Percentiles rank a stretch among this genome's conserved stretches.
These are phyloP conservation scores for Morpho helenor DNA, from an alignment of 2,888 invertebrate species.

Conservation along the genomic window DNA sequence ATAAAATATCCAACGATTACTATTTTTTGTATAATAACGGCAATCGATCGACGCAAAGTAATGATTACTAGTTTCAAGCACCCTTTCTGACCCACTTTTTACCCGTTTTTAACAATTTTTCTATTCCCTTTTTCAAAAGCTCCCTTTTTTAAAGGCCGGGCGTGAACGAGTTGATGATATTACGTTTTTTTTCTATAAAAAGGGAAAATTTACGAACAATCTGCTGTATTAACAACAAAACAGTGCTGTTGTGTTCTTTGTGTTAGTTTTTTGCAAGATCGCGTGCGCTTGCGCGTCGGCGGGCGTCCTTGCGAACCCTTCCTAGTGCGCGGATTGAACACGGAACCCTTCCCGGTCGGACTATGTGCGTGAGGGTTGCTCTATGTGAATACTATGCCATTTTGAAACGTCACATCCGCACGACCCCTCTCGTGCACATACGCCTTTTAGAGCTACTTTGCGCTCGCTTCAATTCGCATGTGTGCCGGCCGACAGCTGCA, in stretches of 20 bases:
- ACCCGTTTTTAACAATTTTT: slow-evolving; percentile 73
- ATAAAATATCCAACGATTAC: slow-evolving; percentile 13
- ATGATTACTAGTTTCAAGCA: slow-evolving; percentile 77
- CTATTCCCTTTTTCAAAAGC: slow-evolving; percentile 66
- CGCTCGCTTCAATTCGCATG: slow-evolving; percentile 73
- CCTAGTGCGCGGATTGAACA: slow-evolving; percentile 63
- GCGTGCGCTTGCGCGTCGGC: slow-evolving; percentile 79
- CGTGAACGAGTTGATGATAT: slow-evolving; percentile 80
- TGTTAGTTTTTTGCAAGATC: slow-evolving; percentile 71
- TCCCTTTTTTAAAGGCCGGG: slow-evolving; percentile 73
- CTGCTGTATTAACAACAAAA: slow-evolving; percentile 76
- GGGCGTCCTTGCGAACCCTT: slow-evolving; percentile 74
- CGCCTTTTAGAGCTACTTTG: slow-evolving; percentile 38
- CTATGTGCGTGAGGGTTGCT: slow-evolving; percentile 58
- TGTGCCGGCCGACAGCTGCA: slow-evolving; percentile 76
- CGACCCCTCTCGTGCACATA: slow-evolving; percentile 37
- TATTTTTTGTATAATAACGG: slow-evolving; percentile 60
- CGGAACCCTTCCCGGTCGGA: slow-evolving; percentile 65
- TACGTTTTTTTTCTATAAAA: slow-evolving; percentile 67
- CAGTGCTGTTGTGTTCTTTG: slow-evolving; percentile 70
- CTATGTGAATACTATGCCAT: slow-evolving; percentile 35
- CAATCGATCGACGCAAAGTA: slow-evolving; percentile 73
- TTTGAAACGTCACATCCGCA: slow-evolving; percentile 41
- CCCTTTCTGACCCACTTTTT: slow-evolving; percentile 80
- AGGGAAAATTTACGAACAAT: slow-evolving; percentile 75